A percentile compares a stretch with the other conserved stretches of the same genome.
Conservation (phyloP, 2,113 vertebrate species). For the Oreochromis tanganicae region DNA sequence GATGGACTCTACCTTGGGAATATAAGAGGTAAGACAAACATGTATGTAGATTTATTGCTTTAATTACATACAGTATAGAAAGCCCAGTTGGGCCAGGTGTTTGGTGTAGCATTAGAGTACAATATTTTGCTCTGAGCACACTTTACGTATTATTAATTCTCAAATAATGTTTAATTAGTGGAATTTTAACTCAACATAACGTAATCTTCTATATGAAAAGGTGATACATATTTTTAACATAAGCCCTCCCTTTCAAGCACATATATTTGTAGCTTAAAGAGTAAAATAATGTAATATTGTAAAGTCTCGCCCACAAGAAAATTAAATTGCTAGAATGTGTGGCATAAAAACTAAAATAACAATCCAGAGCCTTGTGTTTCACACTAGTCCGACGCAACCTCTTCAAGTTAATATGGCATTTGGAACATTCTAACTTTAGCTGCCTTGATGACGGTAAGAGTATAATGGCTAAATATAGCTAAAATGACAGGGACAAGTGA, state of each 20-base stretch:
- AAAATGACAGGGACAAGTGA: constrained; percentile 9
- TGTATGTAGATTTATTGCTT: neutral
- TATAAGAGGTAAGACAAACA: constrained; percentile 76
- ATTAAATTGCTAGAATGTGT: neutral
- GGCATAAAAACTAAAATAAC: neutral
- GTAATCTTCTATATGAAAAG: neutral
- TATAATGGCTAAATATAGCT: constrained; percentile 49
- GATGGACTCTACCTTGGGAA: constrained; percentile 86
- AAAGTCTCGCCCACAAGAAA: neutral
- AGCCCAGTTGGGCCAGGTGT: neutral
- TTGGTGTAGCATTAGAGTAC: neutral
- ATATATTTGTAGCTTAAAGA: neutral
- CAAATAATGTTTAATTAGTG: neutral
- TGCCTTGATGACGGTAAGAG: neutral
- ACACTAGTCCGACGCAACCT: neutral
- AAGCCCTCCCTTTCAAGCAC: neutral
- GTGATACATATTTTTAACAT: neutral
- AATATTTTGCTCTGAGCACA: neutral
- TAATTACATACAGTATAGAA: neutral
- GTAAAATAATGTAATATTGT: neutral
- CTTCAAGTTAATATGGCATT: neutral
- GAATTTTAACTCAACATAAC: neutral
- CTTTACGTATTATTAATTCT: neutral
- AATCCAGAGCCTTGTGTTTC: neutral
- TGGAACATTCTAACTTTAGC: constrained; percentile 48